A percentile compares a stretch with the other conserved stretches of the same genome.
These are phyloP conservation scores for Drosophila repletoides DNA, from an alignment of 1,140 invertebrate species.

Conservation along the genomic window DNA sequence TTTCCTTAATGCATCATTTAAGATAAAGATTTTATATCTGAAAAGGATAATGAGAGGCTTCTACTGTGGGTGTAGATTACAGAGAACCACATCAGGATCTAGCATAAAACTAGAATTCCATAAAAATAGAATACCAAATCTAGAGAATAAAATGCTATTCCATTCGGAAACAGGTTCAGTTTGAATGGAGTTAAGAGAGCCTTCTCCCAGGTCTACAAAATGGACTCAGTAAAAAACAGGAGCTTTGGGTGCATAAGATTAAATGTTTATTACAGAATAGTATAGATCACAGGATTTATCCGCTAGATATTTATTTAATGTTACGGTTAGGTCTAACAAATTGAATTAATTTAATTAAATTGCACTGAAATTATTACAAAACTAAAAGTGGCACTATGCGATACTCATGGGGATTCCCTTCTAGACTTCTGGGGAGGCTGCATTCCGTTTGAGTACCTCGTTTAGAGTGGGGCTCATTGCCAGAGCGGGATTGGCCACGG, in stretches of 20 bases:
- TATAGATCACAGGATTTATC: constrained; percentile 66
- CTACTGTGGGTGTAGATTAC: too few species aligned
- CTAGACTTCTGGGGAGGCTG: constrained; percentile 67
- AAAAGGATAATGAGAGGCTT: background rate
- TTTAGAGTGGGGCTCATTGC: constrained; percentile 83
- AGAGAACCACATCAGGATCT: too few species aligned
- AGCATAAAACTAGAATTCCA: background rate
- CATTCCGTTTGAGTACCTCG: constrained; percentile 72
- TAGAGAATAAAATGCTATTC: too few species aligned
- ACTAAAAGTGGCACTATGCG: constrained; percentile 24
- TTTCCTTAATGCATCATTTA: constrained; percentile 24
- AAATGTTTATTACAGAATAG: constrained; percentile 61
- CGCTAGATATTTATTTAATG: constrained; percentile 40
- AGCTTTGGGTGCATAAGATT: background rate
- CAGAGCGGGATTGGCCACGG: constrained; percentile 92
- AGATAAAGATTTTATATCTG: background rate
- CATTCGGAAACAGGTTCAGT: too few species aligned
- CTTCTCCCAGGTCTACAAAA: too few species aligned
- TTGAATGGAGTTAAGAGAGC: background rate
- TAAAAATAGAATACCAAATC: too few species aligned
- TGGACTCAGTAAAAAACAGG: too few species aligned
- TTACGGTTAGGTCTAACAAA: constrained; percentile 6
- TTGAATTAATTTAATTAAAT: constrained; percentile 45
- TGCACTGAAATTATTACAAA: constrained; percentile 48
- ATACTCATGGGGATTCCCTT: background rate